A percentile compares a stretch with the other conserved stretches of the same genome.
These are phyloP conservation scores for Urophycis tenuis DNA, from an alignment of 2,797 vertebrate genomes.

Conservation along the genomic window DNA sequence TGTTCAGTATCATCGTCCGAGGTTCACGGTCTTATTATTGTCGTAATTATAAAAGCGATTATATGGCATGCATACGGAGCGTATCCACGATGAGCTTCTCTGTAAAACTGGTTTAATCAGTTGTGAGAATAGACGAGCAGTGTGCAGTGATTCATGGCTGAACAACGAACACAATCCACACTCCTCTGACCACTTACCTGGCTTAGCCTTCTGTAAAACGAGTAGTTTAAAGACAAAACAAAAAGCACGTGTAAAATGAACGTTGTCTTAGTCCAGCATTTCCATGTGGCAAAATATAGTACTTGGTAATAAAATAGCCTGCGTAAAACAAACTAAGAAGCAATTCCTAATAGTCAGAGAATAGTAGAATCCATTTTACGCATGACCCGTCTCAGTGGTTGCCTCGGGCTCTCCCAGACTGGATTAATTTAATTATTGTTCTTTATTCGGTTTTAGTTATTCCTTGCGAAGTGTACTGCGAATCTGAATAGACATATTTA, in stretches of 20 bases:
- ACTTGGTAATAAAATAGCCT: conserved; percentile 9
- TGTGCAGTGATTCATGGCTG: conserved; percentile 47
- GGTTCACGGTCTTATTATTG: background rate
- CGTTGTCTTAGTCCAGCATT: background rate
- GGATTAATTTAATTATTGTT: background rate
- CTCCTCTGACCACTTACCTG: conserved; percentile 44
- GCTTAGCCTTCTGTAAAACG: conserved; percentile 9
- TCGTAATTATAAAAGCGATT: background rate
- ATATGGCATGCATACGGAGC: conserved; percentile 42
- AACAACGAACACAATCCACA: conserved; percentile 29
- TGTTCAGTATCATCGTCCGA: background rate
- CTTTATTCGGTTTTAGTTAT: background rate
- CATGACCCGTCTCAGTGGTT: conserved; percentile 24
- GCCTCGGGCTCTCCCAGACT: conserved; percentile 14
- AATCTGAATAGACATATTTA: conserved; percentile 39
- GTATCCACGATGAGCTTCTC: conserved; percentile 33
- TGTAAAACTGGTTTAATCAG: conserved; percentile 63
- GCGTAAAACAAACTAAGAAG: conserved; percentile 16
- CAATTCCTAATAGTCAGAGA: conserved; percentile 30
- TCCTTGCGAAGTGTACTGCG: background rate
- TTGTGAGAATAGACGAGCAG: conserved; percentile 38
- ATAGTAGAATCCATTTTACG: conserved; percentile 42
- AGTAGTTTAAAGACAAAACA: background rate
- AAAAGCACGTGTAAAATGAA: background rate
- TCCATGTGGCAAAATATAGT: conserved; percentile 18